These are phyloP conservation scores for Phocides pigmalion DNA, from an alignment of 1,140 invertebrate species.

Conservation along the genomic window DNA sequence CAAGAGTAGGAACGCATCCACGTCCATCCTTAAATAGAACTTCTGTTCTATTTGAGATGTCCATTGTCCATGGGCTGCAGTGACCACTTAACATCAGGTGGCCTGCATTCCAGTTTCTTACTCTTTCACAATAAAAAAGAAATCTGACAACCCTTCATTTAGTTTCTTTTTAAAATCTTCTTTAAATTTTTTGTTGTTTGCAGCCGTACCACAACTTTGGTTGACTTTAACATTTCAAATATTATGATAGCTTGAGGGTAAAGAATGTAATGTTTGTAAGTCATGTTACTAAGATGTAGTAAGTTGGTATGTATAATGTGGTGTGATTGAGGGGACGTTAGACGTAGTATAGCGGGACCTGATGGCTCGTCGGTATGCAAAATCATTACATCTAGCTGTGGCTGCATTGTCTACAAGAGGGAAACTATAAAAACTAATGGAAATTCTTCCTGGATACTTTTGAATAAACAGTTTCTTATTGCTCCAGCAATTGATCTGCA, in stretches of 20 bases:
- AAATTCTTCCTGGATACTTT: slow-evolving; percentile 25
- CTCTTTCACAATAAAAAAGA: too few species aligned
- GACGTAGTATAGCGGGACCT: slow-evolving; percentile 23
- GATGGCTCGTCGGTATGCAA: slow-evolving; percentile 26
- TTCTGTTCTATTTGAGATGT: too few species aligned
- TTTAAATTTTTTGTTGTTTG: too few species aligned
- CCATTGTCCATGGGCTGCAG: too few species aligned
- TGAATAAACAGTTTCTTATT: not conserved
- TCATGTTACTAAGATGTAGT: not conserved
- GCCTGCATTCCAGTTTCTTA: too few species aligned
- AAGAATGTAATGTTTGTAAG: slow-evolving; percentile 2
- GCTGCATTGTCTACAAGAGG: slow-evolving; percentile 14
- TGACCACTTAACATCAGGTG: too few species aligned
- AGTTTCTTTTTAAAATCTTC: too few species aligned
- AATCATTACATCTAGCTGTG: slow-evolving; percentile 16
- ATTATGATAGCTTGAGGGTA: not conserved
- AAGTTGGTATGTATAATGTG: not conserved
- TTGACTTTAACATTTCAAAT: too few species aligned
- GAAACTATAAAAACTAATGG: slow-evolving; percentile 14
- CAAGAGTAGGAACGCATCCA: too few species aligned
- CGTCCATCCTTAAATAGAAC: too few species aligned
- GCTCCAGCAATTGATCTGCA: not conserved
- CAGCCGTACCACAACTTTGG: too few species aligned
- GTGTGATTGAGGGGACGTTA: slow-evolving; percentile 24
- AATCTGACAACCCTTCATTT: too few species aligned